Evolutionary conservation across 1,140 invertebrate species (phyloP).

Genomic region (Gonioctena quinquepunctata): DNA sequence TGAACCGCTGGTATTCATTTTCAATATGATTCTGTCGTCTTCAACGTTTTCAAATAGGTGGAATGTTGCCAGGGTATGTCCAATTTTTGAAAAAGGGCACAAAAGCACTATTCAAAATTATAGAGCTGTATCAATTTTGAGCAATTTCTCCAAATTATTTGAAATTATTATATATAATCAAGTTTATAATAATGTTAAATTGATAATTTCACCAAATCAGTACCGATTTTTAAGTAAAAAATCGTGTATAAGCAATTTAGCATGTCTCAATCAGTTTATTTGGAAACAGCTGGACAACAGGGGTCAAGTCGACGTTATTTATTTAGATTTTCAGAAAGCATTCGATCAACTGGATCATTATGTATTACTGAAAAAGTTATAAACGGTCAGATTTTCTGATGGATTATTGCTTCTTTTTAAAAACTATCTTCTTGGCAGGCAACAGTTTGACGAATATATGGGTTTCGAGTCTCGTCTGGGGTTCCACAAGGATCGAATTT

Average conservation of each 20-base stretch:
- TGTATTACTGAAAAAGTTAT: neutral
- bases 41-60: neutral
- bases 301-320: neutral
- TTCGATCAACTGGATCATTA: constrained; percentile 1
- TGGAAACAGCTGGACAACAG: neutral
- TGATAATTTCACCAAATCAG: neutral
- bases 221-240: neutral
- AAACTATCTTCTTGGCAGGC: too few species aligned
- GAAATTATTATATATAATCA: neutral
- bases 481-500: too few species aligned
- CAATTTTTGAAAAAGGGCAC: neutral
- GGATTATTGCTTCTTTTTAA: too few species aligned
- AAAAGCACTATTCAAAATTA: neutral
- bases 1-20: neutral
- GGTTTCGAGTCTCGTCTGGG: too few species aligned
- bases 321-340: neutral
- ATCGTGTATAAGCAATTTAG: neutral
- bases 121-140: neutral
- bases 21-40: neutral
- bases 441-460: too few species aligned
- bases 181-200: neutral
- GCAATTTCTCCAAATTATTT: neutral
- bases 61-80: too few species aligned
- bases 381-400: too few species aligned
- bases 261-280: neutral